Base-by-base conservation (phyloP, 2,888 invertebrate genomes). In the Hyles lineata region DNA sequence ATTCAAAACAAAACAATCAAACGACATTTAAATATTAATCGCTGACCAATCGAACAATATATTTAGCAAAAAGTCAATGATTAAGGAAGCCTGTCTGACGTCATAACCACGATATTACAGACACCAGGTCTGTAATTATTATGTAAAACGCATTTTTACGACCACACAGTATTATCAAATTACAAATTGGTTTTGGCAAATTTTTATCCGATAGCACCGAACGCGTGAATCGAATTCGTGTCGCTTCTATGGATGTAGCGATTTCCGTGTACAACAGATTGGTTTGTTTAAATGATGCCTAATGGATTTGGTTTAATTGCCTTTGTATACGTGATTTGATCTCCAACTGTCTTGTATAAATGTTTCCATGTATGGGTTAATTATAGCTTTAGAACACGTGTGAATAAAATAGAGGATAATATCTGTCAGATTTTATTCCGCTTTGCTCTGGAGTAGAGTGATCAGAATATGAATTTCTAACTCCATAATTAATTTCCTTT, bases 271-370 rank as follows among this genome's bases (percentile, higher is more conserved):
- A 74, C 74, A 78, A 80, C 85, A 89, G 91, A 92, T 93, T 93
- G 92, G 88, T 85, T 90, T 90, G 93, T 93, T 94, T 92, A 93
- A 93, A 93, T 92, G 90, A 86, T 87, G 82, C 85, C 82, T 85
- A 78, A 91, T 88, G 90, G 91, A 90, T 90, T 84, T 90, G 91
- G 90, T 90, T 88, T 91, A 85, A 89, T 87, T 89, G 83, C 90
- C 86, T 87, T 89, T 89, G 90, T 90, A 91, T 43, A 43, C 43
- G 43, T 90, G 89, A 55, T 55, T 55, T 88, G 55, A 19, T 19
- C 19, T 61, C 32, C 17, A 32, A 32, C 0, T 43, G 43, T 43
- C 43, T 43, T 43, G 43, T 43, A 43, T 43, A 43, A 43, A 43
- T 43, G 43, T 43, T 43, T 43, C 43, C 11, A 15, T 15, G 43